A percentile compares a stretch with the other conserved stretches of the same genome.
Evolutionary conservation across 1,140 invertebrate species (phyloP).

Genomic region (Acyrthosiphon pisum): DNA sequence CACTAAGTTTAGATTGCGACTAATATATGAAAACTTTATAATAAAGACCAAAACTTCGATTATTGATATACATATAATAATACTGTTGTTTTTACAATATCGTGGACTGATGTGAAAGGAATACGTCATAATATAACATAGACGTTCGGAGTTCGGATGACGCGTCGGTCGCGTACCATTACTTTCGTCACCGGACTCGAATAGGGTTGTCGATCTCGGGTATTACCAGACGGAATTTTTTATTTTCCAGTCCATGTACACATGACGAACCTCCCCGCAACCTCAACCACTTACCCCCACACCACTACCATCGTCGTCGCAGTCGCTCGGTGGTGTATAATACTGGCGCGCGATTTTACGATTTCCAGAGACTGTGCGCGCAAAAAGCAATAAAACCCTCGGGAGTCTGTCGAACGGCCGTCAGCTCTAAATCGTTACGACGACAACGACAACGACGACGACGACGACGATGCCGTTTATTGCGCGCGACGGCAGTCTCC

Average conservation of each 20-base stretch:
- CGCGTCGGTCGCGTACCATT: not conserved
- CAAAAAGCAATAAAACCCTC: conserved; percentile 12
- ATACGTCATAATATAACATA: not conserved
- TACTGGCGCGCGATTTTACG: not conserved
- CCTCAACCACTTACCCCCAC: not conserved
- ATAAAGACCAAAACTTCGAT: not conserved
- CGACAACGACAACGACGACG: not conserved
- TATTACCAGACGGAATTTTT: not conserved
- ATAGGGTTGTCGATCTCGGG: not conserved
- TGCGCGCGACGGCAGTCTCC: not conserved
- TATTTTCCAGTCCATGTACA: not conserved
- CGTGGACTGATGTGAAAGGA: not conserved
- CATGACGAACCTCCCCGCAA: not conserved
- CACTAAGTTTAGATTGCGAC: not conserved
- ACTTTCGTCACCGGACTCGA: not conserved
- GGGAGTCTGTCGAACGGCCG: conserved; percentile 18
- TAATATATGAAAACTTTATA: not conserved
- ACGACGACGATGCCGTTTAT: not conserved
- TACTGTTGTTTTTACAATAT: not conserved
- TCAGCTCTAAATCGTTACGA: not conserved
- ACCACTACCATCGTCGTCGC: no score
- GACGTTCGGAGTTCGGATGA: no score
- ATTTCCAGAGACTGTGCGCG: not conserved
- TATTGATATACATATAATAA: no score
- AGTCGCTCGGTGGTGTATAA: not conserved